Base-by-base conservation (phyloP, 2,113 vertebrate genomes). In the Strix uralensis region DNA sequence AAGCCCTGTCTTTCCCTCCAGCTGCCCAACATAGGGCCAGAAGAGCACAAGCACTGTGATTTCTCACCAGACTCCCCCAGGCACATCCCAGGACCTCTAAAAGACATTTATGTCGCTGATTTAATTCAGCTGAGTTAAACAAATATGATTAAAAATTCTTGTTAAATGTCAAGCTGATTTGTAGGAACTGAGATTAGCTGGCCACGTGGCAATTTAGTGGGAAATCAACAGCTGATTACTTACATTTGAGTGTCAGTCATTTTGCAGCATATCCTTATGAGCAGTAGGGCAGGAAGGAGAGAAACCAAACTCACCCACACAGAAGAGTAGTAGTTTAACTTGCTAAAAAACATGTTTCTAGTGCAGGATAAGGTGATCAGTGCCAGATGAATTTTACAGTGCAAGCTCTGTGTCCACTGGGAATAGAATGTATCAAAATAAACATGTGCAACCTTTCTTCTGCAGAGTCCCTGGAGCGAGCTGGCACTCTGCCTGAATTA, bases 401-500 rank as follows among this genome's bases (percentile, higher is more conserved):
- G 55, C 87, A 44, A 40, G 70, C 57, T 90, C 34, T 55, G 30
- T 73, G 88, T 96, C 79, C 84, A 75, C 66, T 92, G 84, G 69
- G 75, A 96, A 58, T 72, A 88, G 36, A 38, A 61, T 93, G 61
- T 47, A 57, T 73, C 67, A 96, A 95, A 95, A 94, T 89, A 97
- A 97, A 94, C 92, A 88, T 75, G 73, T 92, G 81, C 91, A 95
- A 22, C 79, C 85, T 93, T 88, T 94, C 66, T 97, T 94, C 83
- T 57, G 71, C 44, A 92, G 93, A 90, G 72, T 86, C 93, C 88
- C 65, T n/a, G 40, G 52, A 61, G 62, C 2, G 7, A 90, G 69
- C 73, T 83, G 81, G 86, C 38, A 25, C 22, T 75, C 30, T 27
- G 52, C 44, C 51, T 65, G 67, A 92, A 42, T 71, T 58, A 20